Evolutionary conservation across 1,140 invertebrate genomes (phyloP).

Genomic region (Littorina saxatilis): DNA sequence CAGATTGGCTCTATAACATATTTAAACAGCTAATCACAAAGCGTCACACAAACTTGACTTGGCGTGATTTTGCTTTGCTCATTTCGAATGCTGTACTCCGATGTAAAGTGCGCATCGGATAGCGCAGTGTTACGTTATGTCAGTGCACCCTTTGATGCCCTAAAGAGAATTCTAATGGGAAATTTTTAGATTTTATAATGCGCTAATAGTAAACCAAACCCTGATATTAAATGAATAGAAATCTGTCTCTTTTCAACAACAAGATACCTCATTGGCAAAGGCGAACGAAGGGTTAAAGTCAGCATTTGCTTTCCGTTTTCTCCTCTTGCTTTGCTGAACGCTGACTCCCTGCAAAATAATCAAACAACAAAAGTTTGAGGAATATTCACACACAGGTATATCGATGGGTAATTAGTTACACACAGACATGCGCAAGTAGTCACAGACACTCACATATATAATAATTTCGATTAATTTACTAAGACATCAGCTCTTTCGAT

Average conservation of each 20-base stretch:
- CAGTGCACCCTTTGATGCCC: no score
- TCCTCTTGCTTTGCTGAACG: slow-evolving; percentile 75
- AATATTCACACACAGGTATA: neutral
- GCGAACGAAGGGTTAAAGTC: slow-evolving; percentile 57
- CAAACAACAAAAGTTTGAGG: neutral
- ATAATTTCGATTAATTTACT: no score
- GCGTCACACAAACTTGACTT: neutral
- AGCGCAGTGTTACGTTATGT: no score
- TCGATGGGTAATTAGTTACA: neutral
- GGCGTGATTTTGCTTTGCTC: no score
- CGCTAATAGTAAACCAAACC: no score
- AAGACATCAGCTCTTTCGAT: no score
- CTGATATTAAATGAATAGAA: neutral
- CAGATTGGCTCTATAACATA: neutral
- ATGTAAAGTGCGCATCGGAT: no score
- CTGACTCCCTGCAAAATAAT: neutral
- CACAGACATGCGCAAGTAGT: neutral
- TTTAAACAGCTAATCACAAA: neutral
- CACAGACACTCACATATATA: no score
- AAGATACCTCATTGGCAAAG: slow-evolving; percentile 56
- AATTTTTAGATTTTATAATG: no score
- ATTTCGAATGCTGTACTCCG: no score
- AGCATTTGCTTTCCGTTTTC: slow-evolving; percentile 44
- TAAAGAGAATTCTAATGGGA: neutral
- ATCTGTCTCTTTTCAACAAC: no score